Percentiles rank a stretch among this genome's conserved stretches.
These are phyloP conservation scores for Benthosema pterotum DNA, from an alignment of 2,797 vertebrate species.

Conservation along the genomic window DNA sequence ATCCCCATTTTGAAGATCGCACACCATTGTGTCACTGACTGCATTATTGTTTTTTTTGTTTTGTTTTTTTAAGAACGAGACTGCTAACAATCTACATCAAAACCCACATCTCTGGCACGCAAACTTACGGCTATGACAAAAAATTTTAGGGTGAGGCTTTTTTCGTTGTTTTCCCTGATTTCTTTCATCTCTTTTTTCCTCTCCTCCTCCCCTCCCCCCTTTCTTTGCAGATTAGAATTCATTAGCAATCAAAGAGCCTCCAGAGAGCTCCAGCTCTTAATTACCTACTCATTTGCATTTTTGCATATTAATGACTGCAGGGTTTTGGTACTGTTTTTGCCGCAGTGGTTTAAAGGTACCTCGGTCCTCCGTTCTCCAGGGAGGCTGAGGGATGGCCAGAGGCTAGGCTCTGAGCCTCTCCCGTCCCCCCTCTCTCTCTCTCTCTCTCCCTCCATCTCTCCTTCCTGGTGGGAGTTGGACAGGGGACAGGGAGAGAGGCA, in stretches of 20 bases:
- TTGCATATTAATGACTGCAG: conserved; percentile 96
- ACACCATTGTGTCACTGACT: too few relatives aligned
- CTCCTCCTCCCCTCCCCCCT: conserved; percentile 76
- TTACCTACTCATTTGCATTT: conserved; percentile 97
- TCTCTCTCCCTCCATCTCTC: conserved; percentile 57
- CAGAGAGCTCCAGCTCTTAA: conserved; percentile 89
- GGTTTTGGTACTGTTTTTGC: conserved; percentile 84
- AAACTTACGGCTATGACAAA: conserved; percentile 53
- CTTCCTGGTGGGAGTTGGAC: conserved; percentile 67
- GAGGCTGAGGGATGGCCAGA: conserved; percentile 78
- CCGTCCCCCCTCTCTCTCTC: conserved; percentile 54
- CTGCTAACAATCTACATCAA: conserved; percentile 16
- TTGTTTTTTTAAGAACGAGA: too few relatives aligned
- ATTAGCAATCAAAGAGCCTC: conserved; percentile 90
- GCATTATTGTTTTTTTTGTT: too few relatives aligned
- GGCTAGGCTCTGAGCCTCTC: conserved; percentile 76
- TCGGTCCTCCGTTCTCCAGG: conserved; percentile 79
- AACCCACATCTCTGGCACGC: conserved; percentile 29
- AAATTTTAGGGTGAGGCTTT: conserved; percentile 56
- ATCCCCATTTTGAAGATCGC: too few relatives aligned
- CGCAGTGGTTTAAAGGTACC: conserved; percentile 88
- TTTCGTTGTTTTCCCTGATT: conserved; percentile 74
- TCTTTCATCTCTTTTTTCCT: conserved; percentile 78
- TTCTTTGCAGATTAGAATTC: conserved; percentile 89
- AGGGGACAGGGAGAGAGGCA: conserved; percentile 41